Base-by-base conservation (phyloP, 2,888 invertebrate species). In the Tipula unca region DNA sequence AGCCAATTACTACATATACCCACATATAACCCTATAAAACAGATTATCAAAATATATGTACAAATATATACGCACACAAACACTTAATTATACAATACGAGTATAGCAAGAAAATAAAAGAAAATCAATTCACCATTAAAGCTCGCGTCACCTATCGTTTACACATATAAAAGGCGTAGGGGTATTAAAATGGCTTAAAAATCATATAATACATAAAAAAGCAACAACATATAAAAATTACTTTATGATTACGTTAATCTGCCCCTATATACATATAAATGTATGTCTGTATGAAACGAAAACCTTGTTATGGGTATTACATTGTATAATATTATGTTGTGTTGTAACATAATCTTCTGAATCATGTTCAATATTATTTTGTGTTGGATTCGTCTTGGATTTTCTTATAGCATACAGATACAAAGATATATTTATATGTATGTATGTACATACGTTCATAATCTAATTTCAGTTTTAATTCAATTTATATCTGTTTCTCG, bases 351-450 rank as follows among this genome's bases (percentile, higher is more conserved):
- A 69, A 69, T 69, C 69, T 69, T 69, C 25, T 69, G 69, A 25
- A 69, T 69, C 69, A 69, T 69, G 69, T 69, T 69, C 69, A 69
- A 69, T 69, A 69, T n/a, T n/a, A n/a, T 69, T 69, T 69, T 69
- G 69, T 69, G 25, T 69, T 13, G 25, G 69, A 69, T 69, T 69
- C 25, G 13, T 69, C 69, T 69, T 69, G 69, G 10, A 69, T 69
- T 25, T 69, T 69, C 69, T 69, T 69, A 69, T 69, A 17, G n/a
- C n/a, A 48, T n/a, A 48, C n/a, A 17, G 39, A 5, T 39, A 25
- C 69, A 13, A 1, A 25, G 8, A 69, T 69, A 69, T 10, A 25
- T n/a, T 14, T 42, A 25, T 25, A 54, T 54, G 17, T 17, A 48
- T 17, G 17, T 8, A 48, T 54, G 48, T 54, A 54, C 48, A 54